These are phyloP conservation scores for Mesocricetus auratus DNA, from an alignment of 2,113 vertebrate species.

Conservation along the genomic window DNA sequence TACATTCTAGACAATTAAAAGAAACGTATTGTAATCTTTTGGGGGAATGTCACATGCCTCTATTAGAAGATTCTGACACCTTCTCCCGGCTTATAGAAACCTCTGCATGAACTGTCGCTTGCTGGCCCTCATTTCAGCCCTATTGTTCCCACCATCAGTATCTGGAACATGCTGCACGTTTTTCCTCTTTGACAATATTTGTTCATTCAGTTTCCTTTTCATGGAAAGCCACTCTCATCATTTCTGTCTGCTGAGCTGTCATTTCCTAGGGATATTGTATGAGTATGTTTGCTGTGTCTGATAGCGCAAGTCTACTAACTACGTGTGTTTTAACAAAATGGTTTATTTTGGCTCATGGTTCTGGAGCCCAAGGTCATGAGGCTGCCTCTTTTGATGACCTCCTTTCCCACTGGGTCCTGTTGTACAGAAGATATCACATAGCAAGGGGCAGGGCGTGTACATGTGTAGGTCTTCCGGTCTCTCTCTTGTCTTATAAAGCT, in stretches of 20 bases:
- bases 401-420: not conserved
- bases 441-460: not conserved
- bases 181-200: not conserved
- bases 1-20: not conserved
- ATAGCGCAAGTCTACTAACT: too few species aligned
- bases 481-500: not conserved
- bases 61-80: not conserved
- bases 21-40: not conserved
- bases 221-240: not conserved
- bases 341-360: conserved; percentile 1
- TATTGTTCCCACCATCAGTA: not conserved
- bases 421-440: not conserved
- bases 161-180: not conserved
- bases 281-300: not conserved
- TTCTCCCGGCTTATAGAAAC: not conserved
- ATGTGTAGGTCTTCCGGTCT: not conserved
- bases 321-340: not conserved
- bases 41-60: not conserved
- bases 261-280: not conserved
- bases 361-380: not conserved
- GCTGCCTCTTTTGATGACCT: not conserved
- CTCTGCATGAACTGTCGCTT: not conserved
- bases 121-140: not conserved
- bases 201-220: not conserved
- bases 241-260: not conserved